Percentiles rank a stretch among this genome's conserved stretches.
phyloP scores from a whole-genome alignment of 2,797 vertebrate genomes.

The Pangasius sanitwongsei region DNA sequence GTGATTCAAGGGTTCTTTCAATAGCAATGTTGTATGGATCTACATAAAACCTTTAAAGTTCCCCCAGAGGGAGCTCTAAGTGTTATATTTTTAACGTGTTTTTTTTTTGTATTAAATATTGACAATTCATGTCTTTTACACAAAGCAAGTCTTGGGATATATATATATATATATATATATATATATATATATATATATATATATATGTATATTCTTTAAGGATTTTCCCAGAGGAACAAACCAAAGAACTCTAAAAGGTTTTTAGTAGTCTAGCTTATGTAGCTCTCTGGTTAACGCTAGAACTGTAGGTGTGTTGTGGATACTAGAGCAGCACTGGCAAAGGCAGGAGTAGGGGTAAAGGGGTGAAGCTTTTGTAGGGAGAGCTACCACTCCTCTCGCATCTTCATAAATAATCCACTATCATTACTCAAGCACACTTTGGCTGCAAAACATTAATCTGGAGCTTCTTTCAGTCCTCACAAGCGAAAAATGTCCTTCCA shows the following conservation, averaged over 20 bases:
- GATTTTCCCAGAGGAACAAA: background rate
- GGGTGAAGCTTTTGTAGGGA: background rate
- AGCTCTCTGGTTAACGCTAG: background rate
- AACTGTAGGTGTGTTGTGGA: background rate
- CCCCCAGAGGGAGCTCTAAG: background rate
- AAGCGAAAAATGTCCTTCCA: background rate
- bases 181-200: too few relatives aligned
- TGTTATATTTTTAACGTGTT: background rate
- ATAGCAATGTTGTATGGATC: background rate
- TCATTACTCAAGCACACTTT: constrained; percentile 22
- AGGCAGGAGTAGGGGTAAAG: background rate
- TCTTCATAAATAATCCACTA: background rate
- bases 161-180: too few relatives aligned
- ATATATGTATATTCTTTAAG: background rate
- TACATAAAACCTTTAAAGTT: background rate
- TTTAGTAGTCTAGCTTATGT: background rate
- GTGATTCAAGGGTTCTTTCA: background rate
- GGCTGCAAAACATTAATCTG: constrained; percentile 14
- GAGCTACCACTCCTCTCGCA: background rate
- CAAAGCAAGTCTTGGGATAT: background rate
- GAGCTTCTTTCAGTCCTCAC: background rate
- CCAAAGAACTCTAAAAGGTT: background rate
- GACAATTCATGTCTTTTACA: background rate
- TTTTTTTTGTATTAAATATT: background rate
- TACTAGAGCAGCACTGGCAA: background rate